Base-by-base conservation (phyloP, 2,113 vertebrate species). In the Porphyrio hochstetteri region DNA sequence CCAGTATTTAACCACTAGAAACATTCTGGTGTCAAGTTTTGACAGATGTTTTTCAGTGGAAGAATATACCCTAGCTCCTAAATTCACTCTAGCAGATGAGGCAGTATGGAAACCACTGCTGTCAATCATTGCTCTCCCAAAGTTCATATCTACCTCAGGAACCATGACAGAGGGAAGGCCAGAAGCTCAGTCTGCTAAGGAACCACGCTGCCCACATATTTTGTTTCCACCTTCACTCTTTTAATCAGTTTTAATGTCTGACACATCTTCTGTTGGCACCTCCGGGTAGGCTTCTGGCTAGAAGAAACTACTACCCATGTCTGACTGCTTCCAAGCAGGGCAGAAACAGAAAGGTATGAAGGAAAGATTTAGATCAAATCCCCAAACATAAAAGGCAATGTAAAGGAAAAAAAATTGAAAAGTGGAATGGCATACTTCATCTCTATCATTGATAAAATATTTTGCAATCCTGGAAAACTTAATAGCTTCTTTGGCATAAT, bases 371-470 rank as follows among this genome's bases (percentile, higher is more conserved):
- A 86, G 81, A 97, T 97, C 96, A 97, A 95, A 90, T 92, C 72
- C 38, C 42, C 36, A 5, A 90, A 92, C 95, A 93, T 88, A 96
- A 96, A 96, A 96, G 93, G 71, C 97, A 95, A 96, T 94, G 86
- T 44, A 84, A 96, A 93, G 68, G 5, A 84, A 97, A 97, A 96
- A 86, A 95, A 90, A 42, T 0, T 79, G 90, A 95, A 86, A 96
- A 96, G 93, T 90, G 86, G 94, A 97, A 96, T 3, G 23, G 95
- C 88, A 95, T 88, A 76, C 91, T 96, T 96, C 93, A 90, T 89
- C 86, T 93, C 72, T 89, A 94, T 57, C 65, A 91, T 93, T 94
- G 96, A 97, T 96, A 96, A 97, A 96, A 97, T 97, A 97, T 95
- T 97, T 97, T 97, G 88, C 93, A 95, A 90, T 96, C 94, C 90